Evolutionary conservation across 23 tunicate species (phyloP).

Genomic region (Halocynthia aurantium): DNA sequence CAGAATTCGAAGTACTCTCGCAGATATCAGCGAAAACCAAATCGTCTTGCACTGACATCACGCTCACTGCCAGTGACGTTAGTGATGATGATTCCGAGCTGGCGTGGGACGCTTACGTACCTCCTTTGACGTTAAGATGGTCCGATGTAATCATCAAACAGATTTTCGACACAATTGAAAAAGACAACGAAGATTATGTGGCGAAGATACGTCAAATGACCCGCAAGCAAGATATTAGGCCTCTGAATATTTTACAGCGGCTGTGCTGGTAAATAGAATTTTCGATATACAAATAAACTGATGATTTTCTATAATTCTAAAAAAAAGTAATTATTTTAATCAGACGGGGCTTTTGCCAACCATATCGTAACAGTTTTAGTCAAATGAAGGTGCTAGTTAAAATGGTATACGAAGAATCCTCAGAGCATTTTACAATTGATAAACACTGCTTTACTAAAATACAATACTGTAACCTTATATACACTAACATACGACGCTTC

Average conservation of each 20-base stretch:
- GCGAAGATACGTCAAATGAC: conserved; percentile 29
- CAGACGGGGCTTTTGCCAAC: too few relatives aligned
- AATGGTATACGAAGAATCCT: too few relatives aligned
- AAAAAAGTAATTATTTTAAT: neutral
- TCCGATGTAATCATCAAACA: conserved; percentile 50
- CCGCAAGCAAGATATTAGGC: conserved; percentile 28
- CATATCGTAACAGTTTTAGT: too few relatives aligned
- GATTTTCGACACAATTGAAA: conserved; percentile 38
- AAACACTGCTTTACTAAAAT: too few relatives aligned
- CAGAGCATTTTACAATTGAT: too few relatives aligned
- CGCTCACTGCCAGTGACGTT: neutral
- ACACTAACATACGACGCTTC: too few relatives aligned
- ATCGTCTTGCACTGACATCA: neutral
- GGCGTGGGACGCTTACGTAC: conserved; percentile 44
- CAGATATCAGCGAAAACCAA: neutral
- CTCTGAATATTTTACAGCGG: conserved; percentile 41
- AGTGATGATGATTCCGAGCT: conserved; percentile 17
- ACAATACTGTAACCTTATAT: too few relatives aligned
- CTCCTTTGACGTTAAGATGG: conserved; percentile 40
- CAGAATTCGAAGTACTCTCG: conserved; percentile 11
- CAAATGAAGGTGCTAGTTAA: too few relatives aligned
- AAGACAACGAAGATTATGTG: conserved; percentile 44
- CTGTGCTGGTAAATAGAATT: conserved; percentile 34
- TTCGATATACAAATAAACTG: too few relatives aligned
- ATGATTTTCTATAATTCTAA: neutral